phyloP scores from a whole-genome alignment of 2,888 invertebrate genomes.

The Idaea aversata region DNA sequence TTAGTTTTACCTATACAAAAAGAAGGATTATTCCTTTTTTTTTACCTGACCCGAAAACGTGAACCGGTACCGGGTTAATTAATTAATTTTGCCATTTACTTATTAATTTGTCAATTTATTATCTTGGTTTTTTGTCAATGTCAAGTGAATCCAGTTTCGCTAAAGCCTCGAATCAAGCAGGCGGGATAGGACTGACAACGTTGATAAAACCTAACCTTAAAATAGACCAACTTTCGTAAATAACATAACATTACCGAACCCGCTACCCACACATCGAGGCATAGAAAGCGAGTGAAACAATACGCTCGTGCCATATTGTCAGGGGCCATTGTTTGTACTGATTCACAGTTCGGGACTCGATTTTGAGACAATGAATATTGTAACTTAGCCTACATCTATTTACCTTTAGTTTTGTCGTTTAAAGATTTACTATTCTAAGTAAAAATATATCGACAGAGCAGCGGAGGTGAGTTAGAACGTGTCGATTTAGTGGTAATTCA shows the following conservation, averaged over 20 bases:
- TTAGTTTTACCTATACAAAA: too few species aligned
- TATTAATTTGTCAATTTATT: too few species aligned
- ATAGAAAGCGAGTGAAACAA: conserved; percentile 34
- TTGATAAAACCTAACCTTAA: neutral
- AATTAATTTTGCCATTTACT: too few species aligned
- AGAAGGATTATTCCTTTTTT: too few species aligned
- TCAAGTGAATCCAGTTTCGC: too few species aligned
- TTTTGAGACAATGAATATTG: conserved; percentile 10
- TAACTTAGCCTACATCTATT: conserved; percentile 7
- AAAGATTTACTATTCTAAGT: neutral
- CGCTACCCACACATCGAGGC: neutral
- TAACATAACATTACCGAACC: neutral
- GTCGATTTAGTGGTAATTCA: too few species aligned
- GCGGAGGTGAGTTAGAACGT: too few species aligned
- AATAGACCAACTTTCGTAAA: neutral
- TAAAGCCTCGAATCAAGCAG: neutral
- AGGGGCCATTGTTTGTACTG: conserved; percentile 17
- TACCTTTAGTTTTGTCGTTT: neutral
- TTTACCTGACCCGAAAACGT: too few species aligned
- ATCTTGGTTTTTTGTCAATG: too few species aligned
- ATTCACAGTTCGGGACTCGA: neutral
- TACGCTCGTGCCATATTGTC: conserved; percentile 23
- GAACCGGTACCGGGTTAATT: too few species aligned
- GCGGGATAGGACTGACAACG: neutral
- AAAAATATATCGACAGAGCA: neutral